Base-by-base conservation (phyloP, 2,113 vertebrate species). In the Stigmatopora argus region DNA sequence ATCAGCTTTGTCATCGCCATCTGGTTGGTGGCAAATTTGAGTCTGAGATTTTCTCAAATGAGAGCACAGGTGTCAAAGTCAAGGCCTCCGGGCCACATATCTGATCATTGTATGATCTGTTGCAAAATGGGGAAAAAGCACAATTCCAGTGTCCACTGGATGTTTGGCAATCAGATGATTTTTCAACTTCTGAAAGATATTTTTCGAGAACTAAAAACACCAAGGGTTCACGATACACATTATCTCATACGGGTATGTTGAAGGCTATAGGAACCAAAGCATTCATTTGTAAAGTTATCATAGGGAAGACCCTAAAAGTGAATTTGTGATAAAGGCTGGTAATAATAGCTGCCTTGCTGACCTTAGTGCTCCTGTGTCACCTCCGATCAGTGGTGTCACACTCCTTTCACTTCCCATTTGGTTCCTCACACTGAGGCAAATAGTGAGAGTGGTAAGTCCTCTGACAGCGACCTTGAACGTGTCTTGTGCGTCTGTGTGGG, bases 321-420 rank as follows among this genome's bases (percentile, higher is more conserved):
- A 83, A 85, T 81, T 81, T 85, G 80, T 76, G 80, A 74, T 72
- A 3, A 59, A 48, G 56, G 45, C 1, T 45, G 69, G 78, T 71
- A 70, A 72, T 77, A 86, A 78, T 66, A 72, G 76, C 67, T 23
- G 67, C 73, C 75, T 74, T 48, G 57, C 76, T 86, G 85, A 87
- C 82, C 83, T 64, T 17, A 61, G 75, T 58, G 75, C 72, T 69
- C 75, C 74, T 47, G 53, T 84, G 88, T 88, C 85, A 83, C 81
- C 81, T 85, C 81, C 88, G 86, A 87, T 89, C 86, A 86, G 83
- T 84, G 82, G 77, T 72, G 82, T 85, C 78, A 85, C 83, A 86
- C 73, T 84, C 81, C 84, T 74, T 86, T 89, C 88, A 86, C 83
- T 86, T 88, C 81, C 77, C 70, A 88, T 89, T 88, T 87, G 77